Percentiles rank a stretch among this genome's conserved stretches.
These are phyloP conservation scores for Xenopus borealis DNA, from an alignment of 2,113 vertebrate genomes.

Conservation along the genomic window DNA sequence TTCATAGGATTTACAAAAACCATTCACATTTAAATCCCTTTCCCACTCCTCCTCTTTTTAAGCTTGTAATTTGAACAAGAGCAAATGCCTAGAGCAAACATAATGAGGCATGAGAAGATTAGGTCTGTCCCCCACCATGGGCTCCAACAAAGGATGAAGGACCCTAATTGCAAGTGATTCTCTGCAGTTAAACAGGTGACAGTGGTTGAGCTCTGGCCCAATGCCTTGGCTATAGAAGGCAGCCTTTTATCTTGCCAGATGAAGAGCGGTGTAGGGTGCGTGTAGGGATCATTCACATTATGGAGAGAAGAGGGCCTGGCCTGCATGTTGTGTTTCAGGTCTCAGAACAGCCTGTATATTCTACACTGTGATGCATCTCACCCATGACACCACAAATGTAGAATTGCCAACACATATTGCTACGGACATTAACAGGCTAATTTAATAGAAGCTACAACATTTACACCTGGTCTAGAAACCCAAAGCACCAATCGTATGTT, in stretches of 20 bases:
- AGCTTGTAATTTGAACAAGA: conserved; percentile 38
- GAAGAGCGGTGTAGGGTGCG: too few species aligned
- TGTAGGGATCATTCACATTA: too few species aligned
- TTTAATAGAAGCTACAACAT: too few species aligned
- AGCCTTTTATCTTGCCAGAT: not conserved
- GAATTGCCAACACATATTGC: too few species aligned
- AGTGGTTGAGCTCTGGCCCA: not conserved
- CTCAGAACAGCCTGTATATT: too few species aligned
- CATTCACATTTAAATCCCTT: conserved; percentile 39
- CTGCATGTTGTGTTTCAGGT: too few species aligned
- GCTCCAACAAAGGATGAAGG: conserved; percentile 12
- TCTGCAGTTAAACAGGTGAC: conserved; percentile 15
- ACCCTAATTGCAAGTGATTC: conserved; percentile 20
- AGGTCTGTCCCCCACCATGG: conserved; percentile 30
- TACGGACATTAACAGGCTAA: too few species aligned
- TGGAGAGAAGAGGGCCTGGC: too few species aligned
- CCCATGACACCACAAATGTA: too few species aligned
- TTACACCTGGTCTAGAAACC: too few species aligned
- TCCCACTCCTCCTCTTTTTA: conserved; percentile 11
- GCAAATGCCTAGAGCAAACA: conserved; percentile 20
- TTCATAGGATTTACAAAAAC: conserved; percentile 36
- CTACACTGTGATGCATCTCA: too few species aligned
- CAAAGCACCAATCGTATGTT: too few species aligned
- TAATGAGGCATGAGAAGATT: conserved; percentile 47
- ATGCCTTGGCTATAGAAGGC: not conserved